A percentile compares a stretch with the other conserved stretches of the same genome.
phyloP scores from a whole-genome alignment of 2,113 vertebrate genomes.

The Micronycteris hirsuta region DNA sequence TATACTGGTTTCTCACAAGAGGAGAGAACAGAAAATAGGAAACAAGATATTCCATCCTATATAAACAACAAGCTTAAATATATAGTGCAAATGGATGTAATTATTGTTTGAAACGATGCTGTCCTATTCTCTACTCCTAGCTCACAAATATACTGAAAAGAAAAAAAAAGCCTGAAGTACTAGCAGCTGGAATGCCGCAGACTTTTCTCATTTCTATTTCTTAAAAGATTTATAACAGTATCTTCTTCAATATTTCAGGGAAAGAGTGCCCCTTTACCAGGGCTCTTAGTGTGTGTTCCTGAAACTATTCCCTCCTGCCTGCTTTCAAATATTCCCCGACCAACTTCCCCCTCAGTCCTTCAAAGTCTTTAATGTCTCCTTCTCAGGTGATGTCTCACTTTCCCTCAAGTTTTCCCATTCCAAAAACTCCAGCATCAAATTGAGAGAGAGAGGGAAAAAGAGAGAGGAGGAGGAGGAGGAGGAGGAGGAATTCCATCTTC shows the following conservation, averaged over 20 bases:
- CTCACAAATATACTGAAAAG: background rate
- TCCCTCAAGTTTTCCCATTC: background rate
- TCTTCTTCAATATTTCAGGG: background rate
- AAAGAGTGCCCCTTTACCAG: background rate
- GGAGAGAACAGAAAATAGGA: background rate
- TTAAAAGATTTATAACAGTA: background rate
- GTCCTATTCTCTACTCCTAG: background rate
- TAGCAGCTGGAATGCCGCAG: background rate
- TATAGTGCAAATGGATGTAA: background rate
- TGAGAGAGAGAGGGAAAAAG: too few relatives aligned
- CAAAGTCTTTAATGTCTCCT: background rate
- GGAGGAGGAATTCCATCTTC: background rate
- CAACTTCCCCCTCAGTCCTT: background rate
- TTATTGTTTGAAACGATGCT: background rate
- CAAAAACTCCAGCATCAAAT: background rate
- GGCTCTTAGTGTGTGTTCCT: background rate
- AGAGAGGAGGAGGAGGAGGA: too few relatives aligned
- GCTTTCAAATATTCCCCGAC: background rate
- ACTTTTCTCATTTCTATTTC: background rate
- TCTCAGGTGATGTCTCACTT: background rate
- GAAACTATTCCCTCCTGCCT: background rate
- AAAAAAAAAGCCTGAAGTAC: background rate
- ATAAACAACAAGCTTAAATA: background rate
- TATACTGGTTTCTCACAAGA: background rate
- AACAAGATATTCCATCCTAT: background rate